Evolutionary conservation across 1,140 invertebrate genomes (phyloP).

Genomic region (Yoshiicerus persimilis): DNA sequence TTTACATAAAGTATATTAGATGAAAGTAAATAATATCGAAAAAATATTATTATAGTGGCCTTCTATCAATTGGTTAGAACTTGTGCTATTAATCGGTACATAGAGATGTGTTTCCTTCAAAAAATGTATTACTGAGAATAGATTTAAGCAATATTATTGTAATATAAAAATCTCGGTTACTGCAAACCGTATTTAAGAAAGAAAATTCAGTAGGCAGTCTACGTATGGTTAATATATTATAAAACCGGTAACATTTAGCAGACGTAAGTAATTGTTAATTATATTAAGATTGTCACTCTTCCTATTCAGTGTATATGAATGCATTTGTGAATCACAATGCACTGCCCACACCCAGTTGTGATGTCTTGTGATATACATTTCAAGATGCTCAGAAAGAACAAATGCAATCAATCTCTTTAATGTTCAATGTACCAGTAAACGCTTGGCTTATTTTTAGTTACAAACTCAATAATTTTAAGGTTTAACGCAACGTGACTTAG

Average conservation of each 20-base stretch:
- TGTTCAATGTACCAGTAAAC: slow-evolving; percentile 15
- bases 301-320: neutral
- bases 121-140: neutral
- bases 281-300: neutral
- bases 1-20: neutral
- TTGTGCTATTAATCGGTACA: neutral
- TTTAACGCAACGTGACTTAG: neutral
- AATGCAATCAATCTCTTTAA: slow-evolving; percentile 19
- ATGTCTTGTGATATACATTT: slow-evolving; percentile 21
- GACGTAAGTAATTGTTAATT: neutral
- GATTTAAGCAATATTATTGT: neutral
- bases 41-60: neutral
- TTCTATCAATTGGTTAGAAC: neutral
- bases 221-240: neutral
- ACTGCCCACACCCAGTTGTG: slow-evolving; percentile 6
- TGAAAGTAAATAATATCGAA: neutral
- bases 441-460: slow-evolving; percentile 2
- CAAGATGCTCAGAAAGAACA: slow-evolving; percentile 1
- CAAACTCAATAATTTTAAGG: neutral
- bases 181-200: neutral
- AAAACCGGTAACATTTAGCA: neutral
- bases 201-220: neutral
- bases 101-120: neutral
- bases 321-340: slow-evolving; percentile 14
- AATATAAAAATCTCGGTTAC: neutral